Conservation (phyloP, 2,113 vertebrate genomes). For the Scatophagus argus region DNA sequence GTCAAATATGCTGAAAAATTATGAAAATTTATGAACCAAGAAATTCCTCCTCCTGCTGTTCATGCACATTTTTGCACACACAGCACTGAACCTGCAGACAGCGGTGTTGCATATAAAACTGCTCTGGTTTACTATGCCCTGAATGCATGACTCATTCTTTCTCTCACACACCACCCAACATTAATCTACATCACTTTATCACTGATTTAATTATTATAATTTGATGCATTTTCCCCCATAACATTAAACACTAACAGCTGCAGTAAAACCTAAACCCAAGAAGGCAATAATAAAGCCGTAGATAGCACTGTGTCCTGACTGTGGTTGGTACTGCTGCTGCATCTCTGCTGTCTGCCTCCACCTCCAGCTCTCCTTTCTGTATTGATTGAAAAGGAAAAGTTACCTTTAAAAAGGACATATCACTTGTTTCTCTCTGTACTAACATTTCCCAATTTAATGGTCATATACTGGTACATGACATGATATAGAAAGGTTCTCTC, state of each 20-base stretch:
- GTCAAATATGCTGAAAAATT: neutral
- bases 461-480: constrained; percentile 20
- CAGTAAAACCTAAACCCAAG: neutral
- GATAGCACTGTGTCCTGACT: neutral
- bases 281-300: constrained; percentile 1
- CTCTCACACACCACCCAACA: constrained; percentile 3
- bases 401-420: constrained; percentile 45
- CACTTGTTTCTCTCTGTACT: constrained; percentile 38
- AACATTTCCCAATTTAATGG: constrained; percentile 49
- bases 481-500: constrained; percentile 48
- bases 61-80: neutral
- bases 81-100: neutral
- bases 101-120: neutral
- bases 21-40: neutral
- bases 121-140: neutral
- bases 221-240: constrained; percentile 13
- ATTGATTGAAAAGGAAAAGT: constrained; percentile 47
- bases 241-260: constrained; percentile 28
- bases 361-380: constrained; percentile 50
- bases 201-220: constrained; percentile 37
- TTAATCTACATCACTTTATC: constrained; percentile 18
- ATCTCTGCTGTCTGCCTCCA: constrained; percentile 34
- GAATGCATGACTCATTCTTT: constrained; percentile 17
- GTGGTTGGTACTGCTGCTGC: constrained; percentile 4
- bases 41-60: neutral